Conservation (phyloP, 1,140 invertebrate genomes). For the Eumaeus atala region DNA sequence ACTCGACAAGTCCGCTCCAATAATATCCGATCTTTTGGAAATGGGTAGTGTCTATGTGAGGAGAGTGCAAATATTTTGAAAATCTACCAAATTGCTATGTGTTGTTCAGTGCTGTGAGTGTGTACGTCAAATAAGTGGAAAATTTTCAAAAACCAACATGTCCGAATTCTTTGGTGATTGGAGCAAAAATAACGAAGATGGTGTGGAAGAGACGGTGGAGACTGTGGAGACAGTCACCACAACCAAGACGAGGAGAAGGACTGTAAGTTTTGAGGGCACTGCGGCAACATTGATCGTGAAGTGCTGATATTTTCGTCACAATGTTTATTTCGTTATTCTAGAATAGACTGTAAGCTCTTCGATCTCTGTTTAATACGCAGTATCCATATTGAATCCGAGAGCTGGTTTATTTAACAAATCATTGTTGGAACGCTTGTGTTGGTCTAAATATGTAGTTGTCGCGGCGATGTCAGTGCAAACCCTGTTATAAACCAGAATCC, state of each 20-base stretch:
- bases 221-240: slow-evolving; percentile 52
- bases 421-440: slow-evolving; percentile 61
- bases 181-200: slow-evolving; percentile 37
- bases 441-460: slow-evolving; percentile 45
- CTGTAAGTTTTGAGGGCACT: slow-evolving; percentile 50
- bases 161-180: slow-evolving; percentile 64
- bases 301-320: slow-evolving; percentile 49
- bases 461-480: slow-evolving; percentile 49
- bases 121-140: slow-evolving; percentile 1
- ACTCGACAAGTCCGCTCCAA: background rate
- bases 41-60: slow-evolving; percentile 22
- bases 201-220: slow-evolving; percentile 46
- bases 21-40: background rate
- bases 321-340: slow-evolving; percentile 43
- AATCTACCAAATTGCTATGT: slow-evolving; percentile 35
- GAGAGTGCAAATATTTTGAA: slow-evolving; percentile 9
- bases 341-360: slow-evolving; percentile 35
- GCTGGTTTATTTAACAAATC: slow-evolving; percentile 27
- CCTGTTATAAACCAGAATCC: slow-evolving; percentile 49
- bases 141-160: slow-evolving; percentile 30
- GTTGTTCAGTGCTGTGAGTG: slow-evolving; percentile 26
- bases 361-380: slow-evolving; percentile 23
- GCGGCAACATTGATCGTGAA: slow-evolving; percentile 51
- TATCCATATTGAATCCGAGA: slow-evolving; percentile 5
- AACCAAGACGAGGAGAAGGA: slow-evolving; percentile 43